Evolutionary conservation across 2,888 invertebrate genomes (phyloP).

Genomic region (Epinotia brunnichana): DNA sequence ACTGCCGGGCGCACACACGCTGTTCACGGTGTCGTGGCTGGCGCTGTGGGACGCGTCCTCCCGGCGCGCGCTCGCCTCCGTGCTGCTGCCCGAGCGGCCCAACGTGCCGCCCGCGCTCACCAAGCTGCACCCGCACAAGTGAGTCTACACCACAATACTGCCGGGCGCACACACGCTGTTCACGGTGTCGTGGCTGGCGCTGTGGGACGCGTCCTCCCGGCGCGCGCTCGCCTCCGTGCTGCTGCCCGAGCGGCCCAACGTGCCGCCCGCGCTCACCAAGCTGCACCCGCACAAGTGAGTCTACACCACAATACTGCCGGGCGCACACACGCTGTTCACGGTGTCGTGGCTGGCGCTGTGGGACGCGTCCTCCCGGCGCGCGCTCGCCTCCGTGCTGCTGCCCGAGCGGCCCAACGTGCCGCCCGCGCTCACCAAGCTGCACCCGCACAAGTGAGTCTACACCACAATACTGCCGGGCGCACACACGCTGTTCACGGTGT

Average conservation of each 20-base stretch:
- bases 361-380: background rate
- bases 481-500: constrained; percentile 70
- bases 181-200: no score
- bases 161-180: no score
- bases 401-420: constrained; percentile 17
- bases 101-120: constrained; percentile 93
- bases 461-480: background rate
- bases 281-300: constrained; percentile 44
- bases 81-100: constrained; percentile 89
- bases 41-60: constrained; percentile 89
- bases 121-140: constrained; percentile 57
- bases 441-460: constrained; percentile 1
- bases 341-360: background rate
- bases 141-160: constrained; percentile 1
- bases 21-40: constrained; percentile 93
- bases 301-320: no score
- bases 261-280: constrained; percentile 9
- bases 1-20: constrained; percentile 91
- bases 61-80: constrained; percentile 59
- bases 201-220: constrained; percentile 56
- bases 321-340: no score
- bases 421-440: constrained; percentile 3
- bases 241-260: constrained; percentile 15
- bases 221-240: background rate
- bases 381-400: constrained; percentile 4